Evolutionary conservation across 1,140 invertebrate genomes (phyloP).

Genomic region (Drosophila mayri): DNA sequence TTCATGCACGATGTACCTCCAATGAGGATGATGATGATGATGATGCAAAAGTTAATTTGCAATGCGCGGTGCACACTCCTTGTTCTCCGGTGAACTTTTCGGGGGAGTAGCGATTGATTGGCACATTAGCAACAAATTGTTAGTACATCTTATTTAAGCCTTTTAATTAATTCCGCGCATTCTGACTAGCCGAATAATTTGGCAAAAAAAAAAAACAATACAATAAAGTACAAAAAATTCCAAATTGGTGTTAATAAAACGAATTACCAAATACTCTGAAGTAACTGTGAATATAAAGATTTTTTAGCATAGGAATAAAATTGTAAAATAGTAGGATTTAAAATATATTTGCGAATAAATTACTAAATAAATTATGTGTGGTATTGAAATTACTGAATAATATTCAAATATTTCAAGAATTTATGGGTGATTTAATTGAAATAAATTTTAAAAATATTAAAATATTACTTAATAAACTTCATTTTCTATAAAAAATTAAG

Average conservation of each 20-base stretch:
- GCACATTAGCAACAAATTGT: constrained; percentile 71
- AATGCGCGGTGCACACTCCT: constrained; percentile 52
- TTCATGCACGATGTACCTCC: constrained; percentile 49
- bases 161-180: constrained; percentile 68
- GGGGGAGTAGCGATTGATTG: constrained; percentile 54
- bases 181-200: constrained; percentile 31
- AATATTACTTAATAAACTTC: background rate
- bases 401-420: background rate
- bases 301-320: background rate
- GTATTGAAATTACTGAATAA: background rate
- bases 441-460: background rate
- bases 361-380: background rate
- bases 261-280: background rate
- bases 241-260: background rate
- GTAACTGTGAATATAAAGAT: too few species aligned
- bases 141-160: constrained; percentile 73
- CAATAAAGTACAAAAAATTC: constrained; percentile 15
- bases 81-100: constrained; percentile 56
- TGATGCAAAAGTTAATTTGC: constrained; percentile 68
- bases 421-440: background rate
- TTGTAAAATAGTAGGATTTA: too few species aligned
- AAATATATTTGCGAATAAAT: background rate
- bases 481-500: background rate
- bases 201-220: constrained; percentile 29
- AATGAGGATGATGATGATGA: constrained; percentile 35